Evolutionary conservation across 2,797 vertebrate genomes (phyloP), one percentile per base, ranked within the genome.

Genomic region (Helostoma temminkii): DNA sequence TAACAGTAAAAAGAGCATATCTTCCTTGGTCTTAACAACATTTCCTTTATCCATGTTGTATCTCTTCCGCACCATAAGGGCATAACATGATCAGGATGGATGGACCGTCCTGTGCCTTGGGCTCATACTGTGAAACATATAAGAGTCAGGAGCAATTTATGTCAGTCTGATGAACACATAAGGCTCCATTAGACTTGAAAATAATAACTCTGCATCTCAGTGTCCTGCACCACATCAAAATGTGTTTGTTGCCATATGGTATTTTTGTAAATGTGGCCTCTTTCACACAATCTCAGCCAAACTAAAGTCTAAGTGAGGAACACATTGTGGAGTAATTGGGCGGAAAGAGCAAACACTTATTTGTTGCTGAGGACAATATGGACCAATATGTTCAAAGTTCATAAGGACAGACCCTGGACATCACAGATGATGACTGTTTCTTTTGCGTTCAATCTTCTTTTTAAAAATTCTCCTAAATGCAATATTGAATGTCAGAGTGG

Each of bases 1-100:
- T 8, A 55, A 48, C 54, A 47, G 14, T 39, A 52, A 66, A 65
- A 47, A 71, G 2, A 67, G 28, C 19, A 48, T 14, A 18, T 62
- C n/a, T 66, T 63, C 24, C 12, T 3, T 16, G 0, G n/a, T 8
- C 26, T 12, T 85, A 81, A 84, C 26, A 18, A 24, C 53, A 47
- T 75, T 84, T 73, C 5, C 66, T 70, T 75, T 75, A 83, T 86
- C 82, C 22, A 67, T 60, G 65, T 39, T 45, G 14, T 11, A 83
- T 86, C 84, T 80, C 78, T 90, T 87, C 85, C 82, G 72, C 74
- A 81, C 61, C 25, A 61, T 88, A 78, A 87, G 74, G 71, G 66
- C 63, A 88, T 83, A 78, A 87, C 64, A 53, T 30, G 5, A 80
- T 85, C 50, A 82, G 70, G 53, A 68, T 60, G 16, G 37, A 71